Percentiles rank a stretch among this genome's conserved stretches.
These are phyloP conservation scores for Phenganax marumi DNA, from an alignment of 92 coral and sea anemone genomes.

Conservation along the genomic window DNA sequence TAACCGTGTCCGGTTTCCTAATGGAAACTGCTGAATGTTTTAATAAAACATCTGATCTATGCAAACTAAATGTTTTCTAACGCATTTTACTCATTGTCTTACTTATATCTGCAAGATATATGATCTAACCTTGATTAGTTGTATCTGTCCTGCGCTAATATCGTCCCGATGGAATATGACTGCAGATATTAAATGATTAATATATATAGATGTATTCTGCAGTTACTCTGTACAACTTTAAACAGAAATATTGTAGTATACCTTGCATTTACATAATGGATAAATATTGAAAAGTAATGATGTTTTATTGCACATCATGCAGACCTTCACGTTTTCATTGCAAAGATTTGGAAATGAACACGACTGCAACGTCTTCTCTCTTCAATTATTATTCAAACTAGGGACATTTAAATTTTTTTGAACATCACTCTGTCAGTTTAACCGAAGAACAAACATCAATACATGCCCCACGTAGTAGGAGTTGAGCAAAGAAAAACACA, in stretches of 20 bases:
- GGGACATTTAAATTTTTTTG: conserved; percentile 41
- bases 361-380: too few relatives aligned
- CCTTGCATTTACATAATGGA: background rate
- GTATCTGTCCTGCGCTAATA: too few relatives aligned
- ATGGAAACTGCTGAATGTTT: too few relatives aligned
- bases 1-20: too few relatives aligned
- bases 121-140: too few relatives aligned
- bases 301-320: too few relatives aligned
- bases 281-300: background rate
- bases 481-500: background rate
- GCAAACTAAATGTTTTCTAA: too few relatives aligned
- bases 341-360: background rate
- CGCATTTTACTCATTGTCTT: too few relatives aligned
- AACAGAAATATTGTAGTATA: conserved; percentile 2
- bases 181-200: conserved; percentile 14
- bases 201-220: background rate
- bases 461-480: background rate
- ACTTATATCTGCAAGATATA: too few relatives aligned
- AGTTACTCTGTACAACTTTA: background rate
- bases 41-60: too few relatives aligned
- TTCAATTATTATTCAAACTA: background rate
- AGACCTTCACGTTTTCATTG: too few relatives aligned
- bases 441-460: conserved; percentile 24
- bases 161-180: too few relatives aligned
- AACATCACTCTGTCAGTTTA: conserved; percentile 27